Conservation (phyloP, 2,797 vertebrate genomes). For the Semotilus atromaculatus region DNA sequence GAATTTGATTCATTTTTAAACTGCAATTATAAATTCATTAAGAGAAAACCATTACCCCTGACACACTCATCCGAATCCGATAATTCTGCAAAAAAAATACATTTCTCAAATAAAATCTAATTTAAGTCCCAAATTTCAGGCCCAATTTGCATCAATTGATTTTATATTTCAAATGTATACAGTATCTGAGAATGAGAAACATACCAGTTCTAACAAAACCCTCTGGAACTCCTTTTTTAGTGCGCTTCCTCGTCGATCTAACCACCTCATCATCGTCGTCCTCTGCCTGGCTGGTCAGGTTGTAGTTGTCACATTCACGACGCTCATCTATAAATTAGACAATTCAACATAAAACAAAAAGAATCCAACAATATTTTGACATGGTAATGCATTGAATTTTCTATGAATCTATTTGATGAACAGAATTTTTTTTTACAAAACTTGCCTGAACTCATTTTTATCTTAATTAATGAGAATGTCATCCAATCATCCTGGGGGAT, state of each 20-base stretch:
- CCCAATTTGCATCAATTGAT: conserved; percentile 15
- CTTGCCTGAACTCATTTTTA: conserved; percentile 15
- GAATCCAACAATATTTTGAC: neutral
- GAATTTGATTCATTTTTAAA: neutral
- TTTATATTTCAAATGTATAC: neutral
- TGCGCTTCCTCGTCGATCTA: conserved; percentile 4
- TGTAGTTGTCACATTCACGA: conserved; percentile 35
- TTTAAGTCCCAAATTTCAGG: conserved; percentile 36
- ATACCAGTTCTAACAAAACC: conserved; percentile 9
- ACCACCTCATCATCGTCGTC: conserved; percentile 31
- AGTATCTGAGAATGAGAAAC: conserved; percentile 21
- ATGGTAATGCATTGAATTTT: neutral
- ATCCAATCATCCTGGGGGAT: conserved; percentile 38
- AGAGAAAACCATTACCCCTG: conserved; percentile 12
- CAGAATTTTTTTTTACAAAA: too few relatives aligned
- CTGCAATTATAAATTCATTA: neutral
- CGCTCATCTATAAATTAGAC: neutral
- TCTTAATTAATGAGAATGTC: conserved; percentile 34
- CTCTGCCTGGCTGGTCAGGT: conserved; percentile 14
- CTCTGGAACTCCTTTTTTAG: neutral
- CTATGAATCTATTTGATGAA: neutral
- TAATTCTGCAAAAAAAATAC: neutral
- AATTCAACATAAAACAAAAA: neutral
- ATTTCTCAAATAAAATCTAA: too few relatives aligned
- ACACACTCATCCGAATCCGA: conserved; percentile 34